Base-by-base conservation (phyloP, 2,888 invertebrate genomes). In the Mechanitis mazaeus region DNA sequence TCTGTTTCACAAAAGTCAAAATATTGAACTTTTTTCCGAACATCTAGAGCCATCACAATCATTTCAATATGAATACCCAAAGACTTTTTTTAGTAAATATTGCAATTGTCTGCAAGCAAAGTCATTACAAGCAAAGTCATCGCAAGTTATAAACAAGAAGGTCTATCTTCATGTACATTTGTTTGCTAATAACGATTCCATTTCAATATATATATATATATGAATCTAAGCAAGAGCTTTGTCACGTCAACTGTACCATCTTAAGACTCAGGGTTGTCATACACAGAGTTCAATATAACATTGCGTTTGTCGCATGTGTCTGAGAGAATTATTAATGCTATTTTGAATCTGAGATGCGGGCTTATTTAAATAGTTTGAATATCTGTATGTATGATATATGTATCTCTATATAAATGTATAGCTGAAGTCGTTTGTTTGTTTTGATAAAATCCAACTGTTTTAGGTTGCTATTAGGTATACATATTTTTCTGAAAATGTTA, bases 281-380 rank as follows among this genome's bases (percentile, higher is more conserved):
- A 77, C 72, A 71, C 88, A 89, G 86, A 83, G 78, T 68, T 74
- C 80, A 77, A 79, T 84, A 85, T 84, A 84, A 87, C 83, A 85
- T 77, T 85, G 83, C 76, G 77, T 81, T 80, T 85, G 86, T 85
- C 87, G 87, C 87, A 84, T 87, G 87, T 85, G 85, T 85, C 87
- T 85, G 75, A 86, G 76, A 77, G 88, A 85, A 89, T 89, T 90
- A 88, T 87, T 89, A 82, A 89, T 85, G 87, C 83, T 70, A 68
- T 71, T 75, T 76, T 78, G 82, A 80, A 75, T 79, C 73, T 78
- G 76, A 67, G 74, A 74, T 75, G 71, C 73, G 75, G 74, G 78
- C 75, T 82, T 79, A 83, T 84, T 83, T 83, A 82, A 83, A 84
- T 83, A 81, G 78, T 77, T 77, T 75, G 28, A 3, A 31, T 50